These are phyloP conservation scores for Ceyx melanurus DNA, from an alignment of 2,113 vertebrate species.

Conservation along the genomic window DNA sequence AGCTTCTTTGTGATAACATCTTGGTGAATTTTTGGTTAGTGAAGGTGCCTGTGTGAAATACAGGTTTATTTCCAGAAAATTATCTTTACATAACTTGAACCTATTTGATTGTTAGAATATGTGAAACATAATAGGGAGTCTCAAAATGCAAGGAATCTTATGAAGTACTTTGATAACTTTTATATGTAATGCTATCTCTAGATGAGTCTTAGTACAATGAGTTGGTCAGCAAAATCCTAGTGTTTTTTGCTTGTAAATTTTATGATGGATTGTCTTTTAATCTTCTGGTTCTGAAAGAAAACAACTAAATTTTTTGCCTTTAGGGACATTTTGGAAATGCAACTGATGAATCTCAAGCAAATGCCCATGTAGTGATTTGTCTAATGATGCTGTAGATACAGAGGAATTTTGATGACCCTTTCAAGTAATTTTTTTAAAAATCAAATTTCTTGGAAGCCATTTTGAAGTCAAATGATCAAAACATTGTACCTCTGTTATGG, in stretches of 20 bases:
- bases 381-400: not conserved
- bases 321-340: not conserved
- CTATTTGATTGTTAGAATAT: not conserved
- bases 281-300: not conserved
- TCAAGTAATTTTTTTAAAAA: not conserved
- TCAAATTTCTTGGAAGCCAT: not conserved
- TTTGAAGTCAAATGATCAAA: not conserved
- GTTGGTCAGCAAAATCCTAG: not conserved
- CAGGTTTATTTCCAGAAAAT: not conserved
- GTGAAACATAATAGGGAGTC: not conserved
- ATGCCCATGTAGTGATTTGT: not conserved
- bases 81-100: not conserved
- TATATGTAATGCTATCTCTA: not conserved
- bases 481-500: not conserved
- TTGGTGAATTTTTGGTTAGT: not conserved
- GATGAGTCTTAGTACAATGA: not conserved
- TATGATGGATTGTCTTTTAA: not conserved
- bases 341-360: not conserved
- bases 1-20: not conserved
- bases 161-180: not conserved
- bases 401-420: not conserved
- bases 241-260: not conserved
- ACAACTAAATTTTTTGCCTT: not conserved
- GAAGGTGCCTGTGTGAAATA: not conserved
- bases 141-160: not conserved